Evolutionary conservation across 2,113 vertebrate species (phyloP), one percentile per base, ranked within the genome.

Genomic region (Corynorhinus townsendii): DNA sequence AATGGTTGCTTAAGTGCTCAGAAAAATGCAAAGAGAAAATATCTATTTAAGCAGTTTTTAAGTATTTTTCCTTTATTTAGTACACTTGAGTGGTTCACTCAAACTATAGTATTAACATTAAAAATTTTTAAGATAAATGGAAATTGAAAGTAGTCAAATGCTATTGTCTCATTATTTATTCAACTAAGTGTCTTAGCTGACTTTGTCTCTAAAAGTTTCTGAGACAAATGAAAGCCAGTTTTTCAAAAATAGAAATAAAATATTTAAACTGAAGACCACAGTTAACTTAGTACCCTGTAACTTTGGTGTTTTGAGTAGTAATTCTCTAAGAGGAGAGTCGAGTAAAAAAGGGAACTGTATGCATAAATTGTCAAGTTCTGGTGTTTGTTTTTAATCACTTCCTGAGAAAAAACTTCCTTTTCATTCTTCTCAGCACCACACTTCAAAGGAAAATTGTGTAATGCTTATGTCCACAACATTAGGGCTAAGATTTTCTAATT

Each of bases 381-480:
- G 30, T 68, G 52, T 94, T 93, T 93, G 79, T 86, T 97, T 92
- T 94, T 83, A 95, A 79, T 77, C 88, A 71, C 40, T 88, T 43
- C 62, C 81, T 56, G 49, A 68, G 62, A 52, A 71, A 64, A 73
- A 59, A 47, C 16, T 88, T 86, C 64, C 59, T 89, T 84, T 90
- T 12, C 52, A 49, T 90, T 68, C 54, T 91, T 71, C 54, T 81
- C 45, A 89, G 79, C 22, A 20, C 20, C 24, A 35, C 33, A 71
- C 66, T 94, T 93, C 82, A 93, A 93, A 97, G 89, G 83, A 80
- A 92, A 94, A 73, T 82, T 66, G 59, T 82, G 40, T 91, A 87
- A 66, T 90, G 92, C 38, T 62, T 49, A 43, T 5, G 81, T 49
- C 59, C 77, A 86, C 73, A 79, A 38, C 64, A 90, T 49, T 9